Base-by-base conservation (phyloP, 1,140 invertebrate genomes). In the Bombus superbus region DNA sequence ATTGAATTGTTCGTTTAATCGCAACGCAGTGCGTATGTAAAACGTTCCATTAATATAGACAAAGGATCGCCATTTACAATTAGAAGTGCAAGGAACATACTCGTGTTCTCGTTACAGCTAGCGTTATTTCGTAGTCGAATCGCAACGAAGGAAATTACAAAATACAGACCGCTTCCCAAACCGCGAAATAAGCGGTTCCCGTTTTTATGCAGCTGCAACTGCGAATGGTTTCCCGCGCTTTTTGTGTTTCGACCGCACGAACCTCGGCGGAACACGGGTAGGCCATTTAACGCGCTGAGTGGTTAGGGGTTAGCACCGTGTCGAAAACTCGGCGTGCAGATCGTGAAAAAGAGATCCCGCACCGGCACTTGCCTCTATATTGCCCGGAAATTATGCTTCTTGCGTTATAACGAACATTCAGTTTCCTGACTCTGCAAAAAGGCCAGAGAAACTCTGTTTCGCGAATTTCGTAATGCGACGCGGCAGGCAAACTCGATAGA, bases 101-200 rank as follows among this genome's bases (percentile, higher is more conserved):
- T 28, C 3, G 35, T 11, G 22, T 38, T 1, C 1, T 22, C 35
- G 9, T 28, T 6, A 11, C n/a, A 25, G 15, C 38, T 28, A n/a
- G 5, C n/a, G 35, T 40, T 40, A 18, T 32, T 22, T 2, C 40
- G 2, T 2, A 28, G 53, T 59, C 8, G 35, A 76, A 59, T 25
- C 10, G 35, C 53, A 11, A 28, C 47, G 73, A 35, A 75, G 6
- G 62, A 40, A 44, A 66, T 76, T 40, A 35, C 28, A 22, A n/a
- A 42, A 40, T 2, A 22, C n/a, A 25, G 62, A 64, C 57, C 59
- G 28, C 40, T 64, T 28, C 8, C 59, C 38, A 42, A 66, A 66
- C 77, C 77, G 62, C 77, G 62, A 66, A 79, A 79, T 79, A 79
- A 79, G 77, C 62, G 77, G 73, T 75, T 57, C 73, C 32, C 22